Evolutionary conservation across 2,888 invertebrate species (phyloP).

Genomic region (Drosophila yooni): DNA sequence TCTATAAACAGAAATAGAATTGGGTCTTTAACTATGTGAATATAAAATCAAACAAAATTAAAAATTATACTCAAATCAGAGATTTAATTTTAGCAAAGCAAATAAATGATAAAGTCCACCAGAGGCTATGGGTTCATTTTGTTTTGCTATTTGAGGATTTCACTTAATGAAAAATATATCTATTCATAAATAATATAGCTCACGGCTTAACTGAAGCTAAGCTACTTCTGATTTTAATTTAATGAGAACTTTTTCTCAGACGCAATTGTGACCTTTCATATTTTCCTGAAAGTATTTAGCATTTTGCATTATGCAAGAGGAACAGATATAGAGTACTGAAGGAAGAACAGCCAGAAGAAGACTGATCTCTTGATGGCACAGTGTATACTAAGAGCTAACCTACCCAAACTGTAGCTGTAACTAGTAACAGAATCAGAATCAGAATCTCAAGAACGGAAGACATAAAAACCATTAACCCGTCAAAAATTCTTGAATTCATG

Average conservation of each 20-base stretch:
- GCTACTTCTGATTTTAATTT: not conserved
- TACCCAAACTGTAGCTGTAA: not conserved
- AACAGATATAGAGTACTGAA: not conserved
- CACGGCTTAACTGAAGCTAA: not conserved
- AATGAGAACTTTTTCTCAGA: not conserved
- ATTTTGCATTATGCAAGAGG: not conserved
- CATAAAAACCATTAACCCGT: too few relatives aligned
- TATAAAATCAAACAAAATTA: not conserved
- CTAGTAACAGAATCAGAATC: too few relatives aligned
- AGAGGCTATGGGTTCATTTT: not conserved
- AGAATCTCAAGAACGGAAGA: too few relatives aligned
- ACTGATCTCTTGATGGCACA: not conserved
- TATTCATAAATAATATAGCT: not conserved
- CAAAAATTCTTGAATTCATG: not conserved
- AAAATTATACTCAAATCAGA: not conserved
- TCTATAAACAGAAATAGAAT: not conserved
- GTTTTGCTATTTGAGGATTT: not conserved
- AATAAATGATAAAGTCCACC: not conserved
- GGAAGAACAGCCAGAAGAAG: not conserved
- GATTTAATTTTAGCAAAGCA: not conserved
- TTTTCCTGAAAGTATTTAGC: not conserved
- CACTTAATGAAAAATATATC: not conserved
- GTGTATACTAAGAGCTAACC: fast-evolving
- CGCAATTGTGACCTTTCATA: not conserved
- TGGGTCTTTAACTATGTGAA: not conserved